Evolutionary conservation across 2,113 vertebrate species (phyloP).

Genomic region (Colaptes auratus): DNA sequence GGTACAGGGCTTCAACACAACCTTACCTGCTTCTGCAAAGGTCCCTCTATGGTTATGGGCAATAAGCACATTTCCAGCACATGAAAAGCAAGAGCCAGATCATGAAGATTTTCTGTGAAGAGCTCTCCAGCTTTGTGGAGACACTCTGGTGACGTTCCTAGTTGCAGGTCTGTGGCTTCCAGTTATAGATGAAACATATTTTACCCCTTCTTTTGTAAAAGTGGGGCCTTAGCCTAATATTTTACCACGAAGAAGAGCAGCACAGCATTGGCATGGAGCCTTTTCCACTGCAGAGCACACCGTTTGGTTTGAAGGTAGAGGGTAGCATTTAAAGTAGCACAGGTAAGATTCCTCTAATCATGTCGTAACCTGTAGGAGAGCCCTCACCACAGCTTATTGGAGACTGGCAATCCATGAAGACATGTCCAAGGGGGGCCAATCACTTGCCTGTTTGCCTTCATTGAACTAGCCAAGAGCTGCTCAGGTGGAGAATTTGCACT

Average conservation of each 20-base stretch:
- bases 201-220: neutral
- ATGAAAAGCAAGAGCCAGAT: neutral
- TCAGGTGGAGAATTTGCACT: neutral
- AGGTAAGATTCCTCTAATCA: neutral
- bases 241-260: neutral
- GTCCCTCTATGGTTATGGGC: rapidly evolving
- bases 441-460: neutral
- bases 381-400: neutral
- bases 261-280: neutral
- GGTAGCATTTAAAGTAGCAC: neutral
- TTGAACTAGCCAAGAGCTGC: neutral
- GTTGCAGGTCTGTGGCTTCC: neutral
- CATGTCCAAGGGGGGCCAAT: neutral
- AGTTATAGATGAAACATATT: neutral
- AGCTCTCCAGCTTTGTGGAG: neutral
- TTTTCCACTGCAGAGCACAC: neutral
- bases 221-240: neutral
- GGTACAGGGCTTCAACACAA: neutral
- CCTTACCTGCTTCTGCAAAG: neutral
- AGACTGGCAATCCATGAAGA: neutral
- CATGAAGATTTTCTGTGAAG: neutral
- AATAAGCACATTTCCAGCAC: neutral
- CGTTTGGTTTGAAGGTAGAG: neutral
- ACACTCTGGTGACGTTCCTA: neutral
- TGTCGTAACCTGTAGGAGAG: neutral